Base-by-base conservation (phyloP, 2,888 invertebrate species). In the Cataglyphis albicans region DNA sequence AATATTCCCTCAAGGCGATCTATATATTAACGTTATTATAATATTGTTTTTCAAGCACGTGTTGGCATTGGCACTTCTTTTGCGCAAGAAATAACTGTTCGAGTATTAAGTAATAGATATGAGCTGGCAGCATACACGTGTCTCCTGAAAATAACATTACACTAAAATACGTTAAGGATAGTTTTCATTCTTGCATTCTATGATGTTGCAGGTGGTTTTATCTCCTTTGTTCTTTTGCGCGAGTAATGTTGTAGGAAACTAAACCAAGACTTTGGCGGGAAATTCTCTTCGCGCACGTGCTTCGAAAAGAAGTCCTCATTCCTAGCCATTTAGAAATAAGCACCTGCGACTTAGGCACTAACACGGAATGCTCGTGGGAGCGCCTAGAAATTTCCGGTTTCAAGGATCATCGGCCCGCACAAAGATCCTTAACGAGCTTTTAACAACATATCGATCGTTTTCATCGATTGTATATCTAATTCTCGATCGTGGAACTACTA, bases 371-470 rank as follows among this genome's bases (percentile, higher is more conserved):
- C 44, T 72, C 72, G 78, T 80, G 78, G 72, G 78, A 80, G 63
- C 41, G 64, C n/a, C 63, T 63, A 44, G 32, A 41, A 64, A 52
- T 81, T 81, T 81, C 81, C 81, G 81, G 81, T 81, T 81, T 75
- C 74, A 81, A 81, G 81, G 73, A 73, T 81, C 73, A 81, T 73
- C 63, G 75, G 64, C 64, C 75, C 75, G 74, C 55, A 74, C 74
- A 74, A 63, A 48, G 75, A 12, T 81, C 29, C 38, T 35, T 81
- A 81, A 81, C 55, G 81, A 81, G 52, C 21, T 64, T 64, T 81
- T 81, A 75, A 75, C 75, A 18, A 75, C 41, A 18, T 63, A 63
- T 63, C 68, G 29, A 74, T 74, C 74, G 52, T 59, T 81, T 61
- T 75, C 63, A 81, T 64, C 81, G 64, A 44, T 55, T 64, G 81